Evolutionary conservation across 2,797 vertebrate species (phyloP).

Genomic region (Melanotaenia boesemani): DNA sequence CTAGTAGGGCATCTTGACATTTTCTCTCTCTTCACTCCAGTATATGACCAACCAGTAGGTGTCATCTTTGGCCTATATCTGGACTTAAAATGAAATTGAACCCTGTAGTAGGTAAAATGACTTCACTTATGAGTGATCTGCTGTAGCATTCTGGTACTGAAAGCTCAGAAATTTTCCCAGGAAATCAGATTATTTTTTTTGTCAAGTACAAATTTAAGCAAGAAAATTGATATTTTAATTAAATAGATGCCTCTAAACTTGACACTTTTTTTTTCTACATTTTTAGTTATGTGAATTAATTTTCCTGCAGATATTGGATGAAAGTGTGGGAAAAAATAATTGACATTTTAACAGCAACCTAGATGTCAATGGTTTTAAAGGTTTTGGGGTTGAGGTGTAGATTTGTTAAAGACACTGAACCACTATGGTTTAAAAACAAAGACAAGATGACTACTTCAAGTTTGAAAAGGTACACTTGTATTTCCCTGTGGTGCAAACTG

Average conservation of each 20-base stretch:
- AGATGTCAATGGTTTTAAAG: background rate
- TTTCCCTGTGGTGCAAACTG: background rate
- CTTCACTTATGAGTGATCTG: background rate
- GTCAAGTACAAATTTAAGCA: background rate
- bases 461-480: background rate
- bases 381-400: background rate
- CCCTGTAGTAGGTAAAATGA: background rate
- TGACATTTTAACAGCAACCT: background rate
- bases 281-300: background rate
- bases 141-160: background rate
- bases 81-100: too few species aligned
- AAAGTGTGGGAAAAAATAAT: background rate
- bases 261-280: background rate
- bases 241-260: too few species aligned
- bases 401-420: background rate
- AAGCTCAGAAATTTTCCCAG: background rate
- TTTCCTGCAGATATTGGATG: background rate
- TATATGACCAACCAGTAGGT: background rate
- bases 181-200: background rate
- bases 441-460: background rate
- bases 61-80: background rate
- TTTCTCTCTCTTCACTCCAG: too few species aligned
- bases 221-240: too few species aligned
- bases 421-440: too few species aligned
- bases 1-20: too few species aligned